Conservation (phyloP, 2,888 invertebrate species). For the Ennomos quercinarius region DNA sequence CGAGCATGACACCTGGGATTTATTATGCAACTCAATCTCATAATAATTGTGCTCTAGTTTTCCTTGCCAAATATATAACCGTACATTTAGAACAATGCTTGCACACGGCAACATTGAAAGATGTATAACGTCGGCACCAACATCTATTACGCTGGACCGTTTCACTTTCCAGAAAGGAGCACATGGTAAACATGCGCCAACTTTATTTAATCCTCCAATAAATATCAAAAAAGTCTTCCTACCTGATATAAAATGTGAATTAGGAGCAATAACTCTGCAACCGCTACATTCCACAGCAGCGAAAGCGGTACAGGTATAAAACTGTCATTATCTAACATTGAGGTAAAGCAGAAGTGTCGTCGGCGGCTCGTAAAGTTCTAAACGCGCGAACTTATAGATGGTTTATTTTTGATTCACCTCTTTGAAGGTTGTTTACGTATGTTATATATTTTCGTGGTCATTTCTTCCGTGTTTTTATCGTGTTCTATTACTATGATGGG, state of each 20-base stretch:
- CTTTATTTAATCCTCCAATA: too few relatives aligned
- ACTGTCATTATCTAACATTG: constrained; percentile 22
- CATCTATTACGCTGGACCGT: too few relatives aligned
- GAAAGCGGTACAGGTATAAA: constrained; percentile 16
- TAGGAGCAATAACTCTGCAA: neutral
- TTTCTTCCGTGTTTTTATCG: neutral
- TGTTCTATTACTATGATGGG: neutral
- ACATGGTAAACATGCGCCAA: too few relatives aligned
- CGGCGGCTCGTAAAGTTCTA: constrained; percentile 21
- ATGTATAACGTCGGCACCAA: too few relatives aligned
- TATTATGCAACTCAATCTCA: too few relatives aligned
- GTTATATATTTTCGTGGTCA: constrained; percentile 5
- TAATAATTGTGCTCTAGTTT: too few relatives aligned
- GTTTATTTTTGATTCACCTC: constrained; percentile 33
- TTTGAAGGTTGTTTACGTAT: constrained; percentile 34
- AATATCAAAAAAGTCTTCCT: neutral
- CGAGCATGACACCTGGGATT: too few relatives aligned
- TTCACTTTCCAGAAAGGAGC: too few relatives aligned
- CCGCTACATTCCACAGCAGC: neutral
- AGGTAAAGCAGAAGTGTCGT: constrained; percentile 25
- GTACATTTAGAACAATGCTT: too few relatives aligned
- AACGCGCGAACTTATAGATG: constrained; percentile 16
- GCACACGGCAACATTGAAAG: too few relatives aligned
- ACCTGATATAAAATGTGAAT: neutral
- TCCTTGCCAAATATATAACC: too few relatives aligned